phyloP scores from a whole-genome alignment of 2,888 invertebrate genomes.

The Flabesymbios commensalis region DNA sequence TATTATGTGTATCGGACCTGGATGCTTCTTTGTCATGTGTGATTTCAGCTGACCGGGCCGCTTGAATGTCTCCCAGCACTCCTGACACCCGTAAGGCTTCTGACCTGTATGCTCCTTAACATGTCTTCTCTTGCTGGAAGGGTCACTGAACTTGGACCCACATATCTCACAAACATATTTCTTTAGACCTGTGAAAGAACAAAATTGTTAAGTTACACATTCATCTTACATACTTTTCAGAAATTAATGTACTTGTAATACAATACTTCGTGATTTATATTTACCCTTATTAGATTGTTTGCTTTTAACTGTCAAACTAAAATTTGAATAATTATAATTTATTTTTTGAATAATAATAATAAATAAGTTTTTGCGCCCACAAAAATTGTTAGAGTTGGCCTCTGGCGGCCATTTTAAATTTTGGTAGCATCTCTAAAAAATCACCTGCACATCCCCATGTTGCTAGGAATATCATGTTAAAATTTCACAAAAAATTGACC shows the following conservation, averaged over 20 bases:
- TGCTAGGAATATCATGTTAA: too few species aligned
- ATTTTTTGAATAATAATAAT: not conserved
- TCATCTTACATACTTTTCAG: not conserved
- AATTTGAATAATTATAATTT: not conserved
- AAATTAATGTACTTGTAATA: too few species aligned
- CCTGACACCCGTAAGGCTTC: slow-evolving; percentile 48
- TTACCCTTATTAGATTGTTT: too few species aligned
- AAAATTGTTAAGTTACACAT: not conserved
- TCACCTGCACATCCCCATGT: too few species aligned
- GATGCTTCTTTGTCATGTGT: slow-evolving; percentile 38
- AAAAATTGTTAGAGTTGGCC: too few species aligned
- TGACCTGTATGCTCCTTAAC: slow-evolving; percentile 49
- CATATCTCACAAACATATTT: slow-evolving; percentile 53
- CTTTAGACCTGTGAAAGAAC: slow-evolving; percentile 44
- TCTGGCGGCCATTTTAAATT: too few species aligned
- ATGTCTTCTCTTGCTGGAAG: slow-evolving; percentile 53
- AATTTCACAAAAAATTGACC: too few species aligned
- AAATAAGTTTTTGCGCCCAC: too few species aligned
- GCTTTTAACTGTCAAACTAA: not conserved
- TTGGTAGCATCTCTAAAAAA: too few species aligned
- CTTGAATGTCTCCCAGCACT: slow-evolving; percentile 52
- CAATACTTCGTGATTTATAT: too few species aligned
- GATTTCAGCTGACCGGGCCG: slow-evolving; percentile 46
- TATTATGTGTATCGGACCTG: not conserved
- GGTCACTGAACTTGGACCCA: slow-evolving; percentile 51